Evolutionary conservation across 2,888 invertebrate genomes (phyloP).

Genomic region (Eilema depressum): DNA sequence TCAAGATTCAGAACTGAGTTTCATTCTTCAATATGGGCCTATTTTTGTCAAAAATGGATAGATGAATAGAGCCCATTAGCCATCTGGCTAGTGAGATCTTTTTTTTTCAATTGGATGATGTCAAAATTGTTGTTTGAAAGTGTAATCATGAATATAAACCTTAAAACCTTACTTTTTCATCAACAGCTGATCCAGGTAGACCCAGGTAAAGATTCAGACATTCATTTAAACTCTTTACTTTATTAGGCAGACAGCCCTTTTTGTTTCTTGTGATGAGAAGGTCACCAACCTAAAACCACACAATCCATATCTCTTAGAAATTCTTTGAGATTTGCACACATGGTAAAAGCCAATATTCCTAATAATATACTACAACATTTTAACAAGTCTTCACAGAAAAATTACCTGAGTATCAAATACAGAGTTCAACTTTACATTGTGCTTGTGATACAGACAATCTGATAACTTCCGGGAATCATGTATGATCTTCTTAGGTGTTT

Average conservation of each 20-base stretch:
- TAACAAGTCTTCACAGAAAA: too few species aligned
- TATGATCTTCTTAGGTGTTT: conserved; percentile 84
- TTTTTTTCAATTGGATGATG: neutral
- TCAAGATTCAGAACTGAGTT: too few species aligned
- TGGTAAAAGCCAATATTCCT: neutral
- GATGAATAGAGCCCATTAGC: too few species aligned
- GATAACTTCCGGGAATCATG: conserved; percentile 87
- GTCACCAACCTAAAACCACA: conserved; percentile 78
- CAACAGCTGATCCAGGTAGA: conserved; percentile 69
- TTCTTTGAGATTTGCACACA: neutral
- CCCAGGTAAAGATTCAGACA: conserved; percentile 80
- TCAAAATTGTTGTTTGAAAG: neutral
- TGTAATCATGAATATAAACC: neutral
- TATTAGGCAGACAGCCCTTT: conserved; percentile 69
- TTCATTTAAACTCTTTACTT: conserved; percentile 74
- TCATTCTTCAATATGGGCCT: too few species aligned
- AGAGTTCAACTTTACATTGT: conserved; percentile 84
- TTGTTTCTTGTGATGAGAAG: conserved; percentile 79
- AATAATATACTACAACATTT: neutral
- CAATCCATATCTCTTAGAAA: neutral
- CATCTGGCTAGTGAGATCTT: neutral
- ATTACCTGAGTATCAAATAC: conserved; percentile 88
- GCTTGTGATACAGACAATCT: conserved; percentile 87
- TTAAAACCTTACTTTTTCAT: conserved; percentile 72
- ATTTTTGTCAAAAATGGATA: too few species aligned